Evolutionary conservation across 2,113 vertebrate genomes (phyloP), one percentile per base, ranked within the genome.

Genomic region (Mesocricetus auratus): DNA sequence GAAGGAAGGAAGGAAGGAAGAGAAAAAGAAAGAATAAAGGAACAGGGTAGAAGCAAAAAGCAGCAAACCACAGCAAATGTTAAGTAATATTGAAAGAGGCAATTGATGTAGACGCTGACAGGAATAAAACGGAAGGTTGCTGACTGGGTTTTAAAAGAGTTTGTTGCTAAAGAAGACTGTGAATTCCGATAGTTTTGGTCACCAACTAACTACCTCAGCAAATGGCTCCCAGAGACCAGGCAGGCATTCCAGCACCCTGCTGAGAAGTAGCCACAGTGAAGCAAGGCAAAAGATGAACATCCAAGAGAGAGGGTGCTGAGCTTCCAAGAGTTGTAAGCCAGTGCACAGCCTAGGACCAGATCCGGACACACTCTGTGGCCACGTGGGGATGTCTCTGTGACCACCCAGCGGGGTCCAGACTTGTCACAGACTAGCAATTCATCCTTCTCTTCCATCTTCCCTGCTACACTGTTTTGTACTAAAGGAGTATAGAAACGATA

Each of bases 1-100:
- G 3, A 22, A 19, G 56, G 21, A 7, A 10, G 15, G 13, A 36
- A 0, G 0, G 4, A 13, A 19, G 19, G 16, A 47, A 17, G 16
- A 2, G 29, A 26, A 3, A 33, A 58, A 60, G 2, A 0, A 53
- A 36, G 7, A 47, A 17, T 16, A 4, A 39, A 26, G 6, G 53
- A 58, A 60, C 39, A 12, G n/a, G 22, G 3, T 82, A 2, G 33
- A 7, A n/a, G 1, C 58, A 22, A 69, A 33, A 50, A 50, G 64
- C 6, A 71, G 11, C 19, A 50, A 60, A 50, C 78, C 56, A 19
- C 0, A 42, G 56, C 7, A 74, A 79, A 68, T n/a, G 3, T 24
- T 69, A 15, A 42, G 53, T 56, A 13, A 56, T 56, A 56, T 56
- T 3, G 9, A 62, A n/a, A 75, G 75, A 83, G 22, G 29, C 9